These are phyloP conservation scores for Nomada ferruginata DNA, from an alignment of 2,888 invertebrate genomes.

Conservation along the genomic window DNA sequence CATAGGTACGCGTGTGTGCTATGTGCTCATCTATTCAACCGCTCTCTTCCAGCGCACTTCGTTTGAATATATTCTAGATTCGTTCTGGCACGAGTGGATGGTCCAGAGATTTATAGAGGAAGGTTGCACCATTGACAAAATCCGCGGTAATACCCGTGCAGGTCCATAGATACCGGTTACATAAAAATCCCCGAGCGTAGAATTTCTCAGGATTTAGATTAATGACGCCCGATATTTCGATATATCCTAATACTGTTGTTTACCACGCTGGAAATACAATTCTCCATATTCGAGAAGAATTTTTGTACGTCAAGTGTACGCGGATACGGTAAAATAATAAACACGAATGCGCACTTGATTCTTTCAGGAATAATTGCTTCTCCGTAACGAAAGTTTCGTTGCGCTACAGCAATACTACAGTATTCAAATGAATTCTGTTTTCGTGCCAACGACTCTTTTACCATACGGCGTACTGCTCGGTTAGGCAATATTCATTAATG, in stretches of 20 bases:
- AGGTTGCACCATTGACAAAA: conserved; percentile 65
- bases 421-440: too few relatives aligned
- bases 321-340: not conserved
- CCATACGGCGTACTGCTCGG: too few relatives aligned
- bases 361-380: not conserved
- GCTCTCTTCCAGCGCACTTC: conserved; percentile 49
- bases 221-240: conserved; percentile 40
- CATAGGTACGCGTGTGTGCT: not conserved
- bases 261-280: conserved; percentile 14
- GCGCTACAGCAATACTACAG: too few relatives aligned
- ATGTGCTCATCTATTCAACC: conserved; percentile 25
- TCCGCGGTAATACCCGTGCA: conserved; percentile 56
- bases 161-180: conserved; percentile 53
- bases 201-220: conserved; percentile 50
- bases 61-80: conserved; percentile 66
- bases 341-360: not conserved
- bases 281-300: not conserved
- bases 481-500: too few relatives aligned
- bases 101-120: conserved; percentile 63
- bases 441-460: too few relatives aligned
- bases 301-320: too few relatives aligned
- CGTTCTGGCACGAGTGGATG: conserved; percentile 60
- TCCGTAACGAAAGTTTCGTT: too few relatives aligned
- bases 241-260: conserved; percentile 22
- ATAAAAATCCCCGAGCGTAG: conserved; percentile 52